Conservation (phyloP, 2,113 vertebrate genomes). For the Pygoscelis antarcticus region DNA sequence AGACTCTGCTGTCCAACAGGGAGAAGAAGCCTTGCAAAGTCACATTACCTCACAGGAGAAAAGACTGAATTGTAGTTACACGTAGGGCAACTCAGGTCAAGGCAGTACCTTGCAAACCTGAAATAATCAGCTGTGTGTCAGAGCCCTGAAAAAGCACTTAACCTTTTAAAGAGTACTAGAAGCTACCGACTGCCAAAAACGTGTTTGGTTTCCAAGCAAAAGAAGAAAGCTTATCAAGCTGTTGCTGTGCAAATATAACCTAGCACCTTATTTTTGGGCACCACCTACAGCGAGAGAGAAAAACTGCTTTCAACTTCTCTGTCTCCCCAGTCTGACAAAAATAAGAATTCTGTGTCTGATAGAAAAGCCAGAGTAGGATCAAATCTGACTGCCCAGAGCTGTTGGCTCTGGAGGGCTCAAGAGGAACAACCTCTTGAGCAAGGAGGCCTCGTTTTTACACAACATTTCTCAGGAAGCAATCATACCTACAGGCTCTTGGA, state of each 20-base stretch:
- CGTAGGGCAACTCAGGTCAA: background rate
- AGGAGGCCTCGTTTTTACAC: background rate
- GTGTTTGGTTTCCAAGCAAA: background rate
- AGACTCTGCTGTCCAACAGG: background rate
- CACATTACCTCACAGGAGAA: background rate
- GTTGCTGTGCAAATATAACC: background rate
- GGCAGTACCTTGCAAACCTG: background rate
- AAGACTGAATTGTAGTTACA: background rate
- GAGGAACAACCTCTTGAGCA: background rate
- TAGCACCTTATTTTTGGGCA: background rate
- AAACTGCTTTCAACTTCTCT: background rate
- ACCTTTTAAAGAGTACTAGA: background rate
- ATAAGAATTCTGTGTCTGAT: background rate
- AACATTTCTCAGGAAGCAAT: background rate
- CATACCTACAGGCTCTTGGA: background rate
- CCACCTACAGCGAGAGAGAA: background rate
- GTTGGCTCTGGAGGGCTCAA: background rate
- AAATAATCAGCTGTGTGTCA: background rate
- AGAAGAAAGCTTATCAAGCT: background rate
- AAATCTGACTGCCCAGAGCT: background rate
- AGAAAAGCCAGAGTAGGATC: background rate
- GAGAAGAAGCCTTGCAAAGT: background rate
- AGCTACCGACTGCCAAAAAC: background rate
- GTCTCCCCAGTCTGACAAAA: background rate
- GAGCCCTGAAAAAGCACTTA: background rate